Conservation (phyloP, 2,797 vertebrate genomes). For the Malacoraja senta region DNA sequence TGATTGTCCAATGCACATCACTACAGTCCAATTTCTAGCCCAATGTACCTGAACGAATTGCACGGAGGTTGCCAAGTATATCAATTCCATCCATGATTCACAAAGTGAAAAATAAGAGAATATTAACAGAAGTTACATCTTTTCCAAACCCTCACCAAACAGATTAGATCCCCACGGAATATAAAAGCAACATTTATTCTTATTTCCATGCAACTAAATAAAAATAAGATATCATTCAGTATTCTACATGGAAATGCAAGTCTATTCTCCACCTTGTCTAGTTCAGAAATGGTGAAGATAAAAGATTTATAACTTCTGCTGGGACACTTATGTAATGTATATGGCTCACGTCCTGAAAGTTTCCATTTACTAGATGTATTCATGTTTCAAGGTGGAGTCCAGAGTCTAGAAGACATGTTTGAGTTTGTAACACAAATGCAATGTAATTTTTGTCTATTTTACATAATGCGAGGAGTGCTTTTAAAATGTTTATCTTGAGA, state of each 20-base stretch:
- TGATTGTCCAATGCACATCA: too few species aligned
- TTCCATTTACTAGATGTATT: neutral
- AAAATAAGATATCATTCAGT: neutral
- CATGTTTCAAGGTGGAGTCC: neutral
- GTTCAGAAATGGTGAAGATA: neutral
- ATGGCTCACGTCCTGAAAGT: neutral
- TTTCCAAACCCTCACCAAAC: neutral
- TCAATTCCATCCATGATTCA: too few species aligned
- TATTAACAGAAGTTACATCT: neutral
- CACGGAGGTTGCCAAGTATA: too few species aligned
- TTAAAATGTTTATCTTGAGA: neutral
- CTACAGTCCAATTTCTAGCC: too few species aligned
- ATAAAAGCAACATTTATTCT: neutral
- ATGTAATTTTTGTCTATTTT: too few species aligned
- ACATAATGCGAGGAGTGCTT: too few species aligned
- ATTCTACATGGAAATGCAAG: neutral
- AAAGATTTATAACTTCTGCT: neutral
- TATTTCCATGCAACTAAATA: neutral
- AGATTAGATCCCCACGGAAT: neutral
- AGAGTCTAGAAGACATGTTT: neutral
- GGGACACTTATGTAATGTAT: neutral
- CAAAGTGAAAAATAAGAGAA: too few species aligned
- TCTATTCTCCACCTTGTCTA: neutral
- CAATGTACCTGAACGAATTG: too few species aligned
- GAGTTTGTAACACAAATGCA: neutral